A percentile compares a stretch with the other conserved stretches of the same genome.
Conservation (phyloP, 2,888 invertebrate genomes). For the Mesoligia furuncula region DNA sequence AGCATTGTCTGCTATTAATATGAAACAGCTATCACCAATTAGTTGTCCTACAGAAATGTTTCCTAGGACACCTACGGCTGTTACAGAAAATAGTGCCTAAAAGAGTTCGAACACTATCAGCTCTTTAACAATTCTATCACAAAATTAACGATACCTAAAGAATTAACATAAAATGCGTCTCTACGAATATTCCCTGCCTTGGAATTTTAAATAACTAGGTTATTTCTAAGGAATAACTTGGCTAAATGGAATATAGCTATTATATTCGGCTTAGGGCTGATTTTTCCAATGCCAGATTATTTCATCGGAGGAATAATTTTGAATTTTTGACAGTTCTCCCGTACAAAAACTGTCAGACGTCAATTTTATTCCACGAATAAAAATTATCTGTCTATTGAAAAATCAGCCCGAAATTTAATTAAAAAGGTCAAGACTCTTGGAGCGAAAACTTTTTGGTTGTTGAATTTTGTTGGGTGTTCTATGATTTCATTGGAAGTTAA, state of each 20-base stretch:
- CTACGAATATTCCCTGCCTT: constrained; percentile 24
- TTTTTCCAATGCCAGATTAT: no score
- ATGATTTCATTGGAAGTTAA: constrained; percentile 31
- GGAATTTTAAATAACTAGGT: constrained; percentile 56
- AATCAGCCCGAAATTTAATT: constrained; percentile 48
- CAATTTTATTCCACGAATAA: no score
- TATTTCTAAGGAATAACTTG: constrained; percentile 51
- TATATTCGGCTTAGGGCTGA: constrained; percentile 41
- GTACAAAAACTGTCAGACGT: no score
- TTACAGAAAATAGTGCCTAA: background rate
- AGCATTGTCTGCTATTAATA: background rate
- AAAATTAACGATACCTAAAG: constrained; percentile 24
- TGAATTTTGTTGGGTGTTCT: constrained; percentile 32
- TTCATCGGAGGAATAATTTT: no score
- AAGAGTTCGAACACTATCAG: background rate
- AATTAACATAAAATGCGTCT: constrained; percentile 48
- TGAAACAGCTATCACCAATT: no score
- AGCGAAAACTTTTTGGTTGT: constrained; percentile 46
- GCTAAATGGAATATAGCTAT: constrained; percentile 52
- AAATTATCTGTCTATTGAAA: no score
- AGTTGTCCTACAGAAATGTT: background rate
- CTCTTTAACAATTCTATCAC: constrained; percentile 7
- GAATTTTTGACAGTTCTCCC: no score
- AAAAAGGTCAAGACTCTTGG: constrained; percentile 54
- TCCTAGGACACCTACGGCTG: background rate